These are phyloP conservation scores for Alsophila aescularia DNA, from an alignment of 2,888 invertebrate species.

Conservation along the genomic window DNA sequence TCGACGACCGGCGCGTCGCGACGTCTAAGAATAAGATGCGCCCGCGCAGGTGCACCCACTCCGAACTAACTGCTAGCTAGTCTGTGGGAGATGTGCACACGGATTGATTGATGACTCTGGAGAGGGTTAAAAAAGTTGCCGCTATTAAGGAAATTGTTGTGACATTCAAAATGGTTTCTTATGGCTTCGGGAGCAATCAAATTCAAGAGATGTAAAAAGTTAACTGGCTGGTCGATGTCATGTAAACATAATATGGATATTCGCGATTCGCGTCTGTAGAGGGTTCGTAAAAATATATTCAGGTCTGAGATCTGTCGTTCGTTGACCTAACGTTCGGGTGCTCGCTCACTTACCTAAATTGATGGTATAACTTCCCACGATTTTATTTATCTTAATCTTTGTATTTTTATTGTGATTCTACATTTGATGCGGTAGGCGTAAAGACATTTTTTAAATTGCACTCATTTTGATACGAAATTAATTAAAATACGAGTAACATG, in stretches of 20 bases:
- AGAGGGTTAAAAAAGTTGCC: constrained; percentile 19
- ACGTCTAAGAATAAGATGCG: constrained; percentile 75
- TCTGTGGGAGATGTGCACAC: constrained; percentile 13
- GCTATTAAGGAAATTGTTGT: constrained; percentile 41
- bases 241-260: not conserved
- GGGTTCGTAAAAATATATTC: not conserved
- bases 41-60: constrained; percentile 68
- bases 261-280: not conserved
- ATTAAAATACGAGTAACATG: not conserved
- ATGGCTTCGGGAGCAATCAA: constrained; percentile 22
- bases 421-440: not conserved
- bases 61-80: constrained; percentile 7
- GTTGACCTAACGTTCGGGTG: too few species aligned
- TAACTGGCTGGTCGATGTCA: not conserved
- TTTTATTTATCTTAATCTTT: not conserved
- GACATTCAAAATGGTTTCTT: constrained; percentile 23
- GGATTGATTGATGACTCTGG: constrained; percentile 25
- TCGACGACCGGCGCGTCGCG: constrained; percentile 77
- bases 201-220: constrained; percentile 14
- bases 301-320: too few species aligned
- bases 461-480: not conserved
- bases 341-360: not conserved
- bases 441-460: not conserved
- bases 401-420: not conserved
- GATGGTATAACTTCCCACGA: not conserved